These are phyloP conservation scores for Drosophila kurseongensis DNA, from an alignment of 1,140 invertebrate species.

Conservation along the genomic window DNA sequence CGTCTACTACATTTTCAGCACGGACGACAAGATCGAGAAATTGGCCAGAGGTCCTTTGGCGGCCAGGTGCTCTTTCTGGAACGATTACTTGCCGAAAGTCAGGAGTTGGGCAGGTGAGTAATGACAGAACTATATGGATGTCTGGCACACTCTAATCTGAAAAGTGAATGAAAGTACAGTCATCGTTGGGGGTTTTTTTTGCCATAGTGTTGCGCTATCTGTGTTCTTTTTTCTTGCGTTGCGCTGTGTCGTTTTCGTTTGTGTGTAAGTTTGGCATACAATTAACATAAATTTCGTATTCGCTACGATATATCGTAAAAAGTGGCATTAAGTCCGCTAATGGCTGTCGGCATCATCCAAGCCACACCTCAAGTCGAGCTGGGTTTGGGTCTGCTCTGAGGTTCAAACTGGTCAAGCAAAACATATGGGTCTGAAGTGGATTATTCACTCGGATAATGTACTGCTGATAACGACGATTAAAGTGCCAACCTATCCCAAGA, in stretches of 20 bases:
- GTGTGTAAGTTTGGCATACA: slow-evolving; percentile 55
- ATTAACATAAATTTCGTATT: slow-evolving; percentile 70
- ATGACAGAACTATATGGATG: not conserved
- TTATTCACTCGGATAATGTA: slow-evolving; percentile 29
- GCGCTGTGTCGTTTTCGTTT: slow-evolving; percentile 49
- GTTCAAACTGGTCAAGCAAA: slow-evolving; percentile 34
- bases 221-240: slow-evolving; percentile 16
- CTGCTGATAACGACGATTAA: slow-evolving; percentile 6
- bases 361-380: slow-evolving; percentile 51
- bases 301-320: slow-evolving; percentile 60
- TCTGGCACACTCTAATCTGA: slow-evolving; percentile 17
- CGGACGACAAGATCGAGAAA: slow-evolving; percentile 86
- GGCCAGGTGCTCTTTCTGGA: slow-evolving; percentile 97
- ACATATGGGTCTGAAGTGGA: slow-evolving; percentile 20
- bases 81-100: slow-evolving; percentile 94
- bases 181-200: slow-evolving; percentile 14
- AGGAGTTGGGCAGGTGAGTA: slow-evolving; percentile 89
- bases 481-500: slow-evolving; percentile 4
- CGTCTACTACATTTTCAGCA: slow-evolving; percentile 95
- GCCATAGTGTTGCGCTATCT: slow-evolving; percentile 15
- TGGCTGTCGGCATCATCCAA: slow-evolving; percentile 49
- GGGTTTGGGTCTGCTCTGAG: slow-evolving; percentile 7
- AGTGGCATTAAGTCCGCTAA: slow-evolving; percentile 56
- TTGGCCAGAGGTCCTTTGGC: slow-evolving; percentile 92
- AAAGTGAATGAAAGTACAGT: slow-evolving; percentile 43